Base-by-base conservation (phyloP, 1,140 invertebrate genomes). In the Meloidogyne chitwoodi region DNA sequence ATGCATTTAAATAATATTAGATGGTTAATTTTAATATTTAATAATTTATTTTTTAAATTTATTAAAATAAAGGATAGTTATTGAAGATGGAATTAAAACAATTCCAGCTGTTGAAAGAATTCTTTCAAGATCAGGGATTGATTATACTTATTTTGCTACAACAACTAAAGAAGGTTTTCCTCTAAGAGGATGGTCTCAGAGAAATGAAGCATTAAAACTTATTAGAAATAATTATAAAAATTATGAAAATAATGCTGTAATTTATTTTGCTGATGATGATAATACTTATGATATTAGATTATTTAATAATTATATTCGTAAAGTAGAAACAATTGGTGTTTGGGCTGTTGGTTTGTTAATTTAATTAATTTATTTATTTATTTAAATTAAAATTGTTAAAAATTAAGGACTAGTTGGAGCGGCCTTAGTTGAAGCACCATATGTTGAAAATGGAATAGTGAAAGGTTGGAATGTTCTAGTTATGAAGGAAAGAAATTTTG, bases 151-250 rank as follows among this genome's bases (percentile, higher is more conserved):
- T 24, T n/a, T 73, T 8, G 5, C 26, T 44, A 72, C 48, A 19
- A 44, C 68, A 19, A 69, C 29, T 19, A 26, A 24, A 27, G 1
- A 95, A 95, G 24, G 94, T 97, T 0, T 91, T 93, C 79, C 95
- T 98, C 88, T 61, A 31, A 74, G 81, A 41, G 83, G 83, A 16
- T 85, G 83, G 83, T 62, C 73, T 56, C 83, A 84, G 10, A 90
- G 96, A 80, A 99, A 99, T 89, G 88, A 91, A 12, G 96, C 92
- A 10, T 87, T 99, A 8, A 89, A 90, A 31, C 98, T 95, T 94
- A 88, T 99, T 3, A 89, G 93, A 71, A 88, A 90, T 26, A 92
- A 94, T 79, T 77, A 85, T 78, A 76, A 88, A 77, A 87, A 90
- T 71, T 38, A 38, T 90, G 91, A 81, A 90, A 31, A 82, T 79